These are phyloP conservation scores for Eulemur coronatus DNA, from an alignment of 2,797 vertebrate species.

Conservation along the genomic window DNA sequence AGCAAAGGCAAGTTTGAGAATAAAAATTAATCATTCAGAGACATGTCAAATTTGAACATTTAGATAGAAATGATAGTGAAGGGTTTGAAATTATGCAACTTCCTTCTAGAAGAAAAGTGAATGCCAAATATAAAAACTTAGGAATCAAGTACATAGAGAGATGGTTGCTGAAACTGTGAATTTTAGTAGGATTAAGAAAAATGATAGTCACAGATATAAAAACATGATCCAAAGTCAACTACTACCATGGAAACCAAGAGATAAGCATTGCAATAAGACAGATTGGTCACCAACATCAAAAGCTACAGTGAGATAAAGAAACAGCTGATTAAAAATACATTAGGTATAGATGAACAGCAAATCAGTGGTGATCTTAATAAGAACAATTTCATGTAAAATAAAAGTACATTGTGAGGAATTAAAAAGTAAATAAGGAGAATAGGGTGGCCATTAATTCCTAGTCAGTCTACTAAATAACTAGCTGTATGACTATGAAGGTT, in stretches of 20 bases:
- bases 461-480: not conserved
- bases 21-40: not conserved
- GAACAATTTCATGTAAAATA: not conserved
- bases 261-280: not conserved
- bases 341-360: not conserved
- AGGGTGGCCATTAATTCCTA: not conserved
- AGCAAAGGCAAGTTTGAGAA: not conserved
- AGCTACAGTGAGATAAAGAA: not conserved
- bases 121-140: not conserved
- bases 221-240: not conserved
- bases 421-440: not conserved
- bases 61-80: not conserved
- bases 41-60: not conserved
- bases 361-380: not conserved
- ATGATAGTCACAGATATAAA: not conserved
- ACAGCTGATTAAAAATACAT: not conserved
- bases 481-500: not conserved
- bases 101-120: not conserved
- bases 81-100: not conserved
- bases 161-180: not conserved
- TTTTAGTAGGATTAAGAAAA: constrained; percentile 7
- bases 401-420: not conserved
- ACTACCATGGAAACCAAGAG: not conserved
- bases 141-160: not conserved
- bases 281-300: not conserved